Evolutionary conservation across 2,888 invertebrate genomes (phyloP).

Genomic region (Pammene aurita): DNA sequence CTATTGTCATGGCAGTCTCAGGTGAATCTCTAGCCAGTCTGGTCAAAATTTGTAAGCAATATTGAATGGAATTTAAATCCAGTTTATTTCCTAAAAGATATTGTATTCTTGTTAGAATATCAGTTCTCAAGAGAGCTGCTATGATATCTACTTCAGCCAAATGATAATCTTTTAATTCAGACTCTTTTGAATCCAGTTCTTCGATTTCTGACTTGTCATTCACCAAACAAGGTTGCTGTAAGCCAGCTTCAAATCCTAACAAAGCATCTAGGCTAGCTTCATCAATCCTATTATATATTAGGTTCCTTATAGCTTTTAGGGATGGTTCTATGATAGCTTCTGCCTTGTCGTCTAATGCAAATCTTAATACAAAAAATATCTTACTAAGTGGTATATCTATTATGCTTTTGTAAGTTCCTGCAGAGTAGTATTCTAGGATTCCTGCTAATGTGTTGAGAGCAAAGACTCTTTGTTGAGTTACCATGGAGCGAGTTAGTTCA

Average conservation of each 20-base stretch:
- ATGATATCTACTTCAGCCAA: constrained; percentile 92
- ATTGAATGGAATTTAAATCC: constrained; percentile 87
- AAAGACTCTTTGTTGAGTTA: constrained; percentile 92
- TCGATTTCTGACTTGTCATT: constrained; percentile 80
- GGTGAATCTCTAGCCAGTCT: constrained; percentile 90
- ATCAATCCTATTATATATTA: constrained; percentile 90
- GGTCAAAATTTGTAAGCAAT: constrained; percentile 90
- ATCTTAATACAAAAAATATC: constrained; percentile 91
- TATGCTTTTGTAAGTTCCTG: constrained; percentile 90
- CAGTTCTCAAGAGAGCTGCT: constrained; percentile 87
- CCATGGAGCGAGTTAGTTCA: constrained; percentile 88
- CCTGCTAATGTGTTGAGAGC: constrained; percentile 92
- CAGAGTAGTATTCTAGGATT: constrained; percentile 87
- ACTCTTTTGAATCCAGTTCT: constrained; percentile 80
- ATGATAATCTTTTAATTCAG: constrained; percentile 92
- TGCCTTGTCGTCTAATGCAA: constrained; percentile 91
- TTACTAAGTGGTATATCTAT: constrained; percentile 90
- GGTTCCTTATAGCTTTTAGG: constrained; percentile 88
- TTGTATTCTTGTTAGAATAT: constrained; percentile 88
- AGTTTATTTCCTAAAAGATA: constrained; percentile 90
- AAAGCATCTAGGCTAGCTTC: constrained; percentile 89
- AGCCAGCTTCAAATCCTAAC: constrained; percentile 86
- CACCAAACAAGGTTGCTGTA: constrained; percentile 84
- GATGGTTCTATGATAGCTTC: constrained; percentile 89
- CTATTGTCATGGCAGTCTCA: constrained; percentile 85